These are phyloP conservation scores for Synaphobranchus kaupii DNA, from an alignment of 2,797 vertebrate species.

Conservation along the genomic window DNA sequence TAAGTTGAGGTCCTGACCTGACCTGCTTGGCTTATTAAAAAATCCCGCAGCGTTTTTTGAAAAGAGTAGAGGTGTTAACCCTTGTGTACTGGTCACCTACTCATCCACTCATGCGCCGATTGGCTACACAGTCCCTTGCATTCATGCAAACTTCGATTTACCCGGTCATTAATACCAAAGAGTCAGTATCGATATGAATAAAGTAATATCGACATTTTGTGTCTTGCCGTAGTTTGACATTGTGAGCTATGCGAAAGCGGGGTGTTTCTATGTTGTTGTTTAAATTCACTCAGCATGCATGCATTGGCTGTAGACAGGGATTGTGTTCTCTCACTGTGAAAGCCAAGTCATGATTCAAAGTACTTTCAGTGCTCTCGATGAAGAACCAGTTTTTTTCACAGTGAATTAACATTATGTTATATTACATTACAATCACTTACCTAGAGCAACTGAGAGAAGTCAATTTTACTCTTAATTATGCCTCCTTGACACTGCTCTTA, in stretches of 20 bases:
- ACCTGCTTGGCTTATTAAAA: no score
- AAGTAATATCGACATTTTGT: background rate
- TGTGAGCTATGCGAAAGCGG: background rate
- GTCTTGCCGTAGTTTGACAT: background rate
- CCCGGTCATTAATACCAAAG: no score
- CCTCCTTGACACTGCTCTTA: background rate
- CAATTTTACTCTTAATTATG: background rate
- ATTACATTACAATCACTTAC: background rate
- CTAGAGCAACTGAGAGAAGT: background rate
- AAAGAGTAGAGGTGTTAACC: no score
- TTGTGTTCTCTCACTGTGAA: background rate
- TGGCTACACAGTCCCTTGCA: no score
- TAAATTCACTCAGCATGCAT: background rate
- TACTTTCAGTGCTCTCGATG: background rate
- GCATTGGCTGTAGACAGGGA: background rate
- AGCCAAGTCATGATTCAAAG: background rate
- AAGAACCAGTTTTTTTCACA: background rate
- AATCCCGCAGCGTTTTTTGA: no score
- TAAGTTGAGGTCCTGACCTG: no score
- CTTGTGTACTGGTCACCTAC: no score
- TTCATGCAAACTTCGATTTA: no score
- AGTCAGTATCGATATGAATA: background rate
- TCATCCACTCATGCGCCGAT: no score
- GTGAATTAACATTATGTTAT: background rate
- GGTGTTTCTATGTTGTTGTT: background rate